Evolutionary conservation across 2,113 vertebrate species (phyloP).

Genomic region (Scopus umbretta): DNA sequence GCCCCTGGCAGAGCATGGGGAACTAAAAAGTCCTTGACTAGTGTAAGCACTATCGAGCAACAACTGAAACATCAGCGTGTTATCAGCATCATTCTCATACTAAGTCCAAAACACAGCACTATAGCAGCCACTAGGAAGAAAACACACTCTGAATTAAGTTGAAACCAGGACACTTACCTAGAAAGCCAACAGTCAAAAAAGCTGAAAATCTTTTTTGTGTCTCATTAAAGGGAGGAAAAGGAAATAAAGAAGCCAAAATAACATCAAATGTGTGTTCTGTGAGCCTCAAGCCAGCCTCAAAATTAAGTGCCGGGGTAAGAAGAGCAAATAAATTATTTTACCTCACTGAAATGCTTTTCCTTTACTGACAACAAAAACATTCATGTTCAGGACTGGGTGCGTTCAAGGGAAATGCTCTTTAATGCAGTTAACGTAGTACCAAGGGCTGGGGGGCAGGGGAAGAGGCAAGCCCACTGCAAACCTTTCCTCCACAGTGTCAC

Average conservation of each 20-base stretch:
- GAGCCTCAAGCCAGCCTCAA: not conserved
- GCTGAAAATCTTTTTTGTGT: not conserved
- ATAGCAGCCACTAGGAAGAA: too few relatives aligned
- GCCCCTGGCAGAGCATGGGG: too few relatives aligned
- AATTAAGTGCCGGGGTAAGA: not conserved
- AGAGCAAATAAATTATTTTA: not conserved
- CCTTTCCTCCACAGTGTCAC: not conserved
- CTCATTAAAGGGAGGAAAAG: not conserved
- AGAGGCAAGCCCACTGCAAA: not conserved
- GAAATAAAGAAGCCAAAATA: not conserved
- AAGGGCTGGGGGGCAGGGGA: too few relatives aligned
- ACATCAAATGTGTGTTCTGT: not conserved
- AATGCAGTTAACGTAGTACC: not conserved
- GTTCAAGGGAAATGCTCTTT: not conserved
- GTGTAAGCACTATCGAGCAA: too few relatives aligned
- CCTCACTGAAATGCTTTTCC: not conserved
- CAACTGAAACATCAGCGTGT: too few relatives aligned
- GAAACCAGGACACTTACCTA: too few relatives aligned
- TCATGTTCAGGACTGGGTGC: not conserved
- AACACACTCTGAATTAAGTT: too few relatives aligned
- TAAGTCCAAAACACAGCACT: too few relatives aligned
- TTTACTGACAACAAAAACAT: not conserved
- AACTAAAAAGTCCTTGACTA: too few relatives aligned
- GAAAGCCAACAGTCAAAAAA: not conserved
- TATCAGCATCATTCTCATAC: too few relatives aligned